Evolutionary conservation across 1,140 invertebrate genomes (phyloP).

Genomic region (Bacillus rossius): DNA sequence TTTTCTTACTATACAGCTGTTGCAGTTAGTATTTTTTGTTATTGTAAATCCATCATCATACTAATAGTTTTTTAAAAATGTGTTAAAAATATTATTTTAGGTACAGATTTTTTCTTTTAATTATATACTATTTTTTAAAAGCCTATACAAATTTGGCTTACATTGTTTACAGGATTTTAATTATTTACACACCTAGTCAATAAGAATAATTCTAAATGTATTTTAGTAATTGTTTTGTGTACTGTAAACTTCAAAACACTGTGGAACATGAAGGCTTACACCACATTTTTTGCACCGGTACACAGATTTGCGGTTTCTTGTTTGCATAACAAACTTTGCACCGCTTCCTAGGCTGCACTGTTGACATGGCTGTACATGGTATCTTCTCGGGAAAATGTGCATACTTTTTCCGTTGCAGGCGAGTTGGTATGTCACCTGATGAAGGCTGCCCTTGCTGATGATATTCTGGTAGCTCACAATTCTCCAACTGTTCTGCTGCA

Average conservation of each 20-base stretch:
- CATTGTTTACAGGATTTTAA: no score
- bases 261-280: constrained; percentile 14
- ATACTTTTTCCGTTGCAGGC: constrained; percentile 12
- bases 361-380: constrained; percentile 10
- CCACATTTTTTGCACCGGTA: constrained; percentile 13
- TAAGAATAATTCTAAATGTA: no score
- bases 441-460: constrained; percentile 6
- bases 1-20: no score
- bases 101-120: no score
- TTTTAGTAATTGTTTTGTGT: background rate
- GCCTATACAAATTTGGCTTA: no score
- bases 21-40: no score
- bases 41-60: no score
- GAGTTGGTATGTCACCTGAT: constrained; percentile 7
- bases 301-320: constrained; percentile 10
- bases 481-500: constrained; percentile 15
- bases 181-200: no score
- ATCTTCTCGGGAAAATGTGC: constrained; percentile 14
- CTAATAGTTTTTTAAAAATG: no score
- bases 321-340: constrained; percentile 18
- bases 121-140: no score
- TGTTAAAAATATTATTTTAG: no score
- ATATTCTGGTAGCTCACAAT: constrained; percentile 9
- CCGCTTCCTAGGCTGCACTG: constrained; percentile 9
- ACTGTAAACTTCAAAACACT: constrained; percentile 22